Base-by-base conservation (phyloP, 2,113 vertebrate species). In the Poecile atricapillus region DNA sequence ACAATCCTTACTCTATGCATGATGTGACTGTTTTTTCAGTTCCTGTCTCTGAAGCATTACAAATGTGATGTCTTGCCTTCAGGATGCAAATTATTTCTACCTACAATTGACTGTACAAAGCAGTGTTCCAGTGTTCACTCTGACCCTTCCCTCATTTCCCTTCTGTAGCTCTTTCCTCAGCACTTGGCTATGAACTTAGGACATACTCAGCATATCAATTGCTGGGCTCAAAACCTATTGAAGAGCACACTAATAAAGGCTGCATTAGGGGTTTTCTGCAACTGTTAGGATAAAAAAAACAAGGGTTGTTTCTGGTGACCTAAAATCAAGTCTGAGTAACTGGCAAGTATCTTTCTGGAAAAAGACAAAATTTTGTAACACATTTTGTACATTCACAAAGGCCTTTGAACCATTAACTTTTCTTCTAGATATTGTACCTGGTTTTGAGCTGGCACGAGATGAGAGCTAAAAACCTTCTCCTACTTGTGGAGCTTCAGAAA, bases 241-340 rank as follows among this genome's bases (percentile, higher is more conserved):
- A 53, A 37, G 1, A 41, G 27, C 3, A 5, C 7, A 74, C 25
- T 25, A n/a, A 17, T 5, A 15, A 0, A 41, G 41, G 39, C 1
- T 5, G 10, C 18, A 28, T 15, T 28, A 55, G 10, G 8, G 9
- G 7, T 50, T 27, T 39, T 53, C 35, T 25, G 25, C n/a, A 62
- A 43, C 10, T 76, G 33, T 5, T 23, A 39, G 27, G 35, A 46
- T 28, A 33, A 49, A 27, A 58, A n/a, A 73, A 15, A 4, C 9
- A 39, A 49, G 8, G 9, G 5, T 64, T 49, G 22, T 53, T 70
- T 35, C 52, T 75, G 39, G 5, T 74, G n/a, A 25, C 24, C 46
- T 70, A 68, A 78, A 94, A 87, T 60, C 10, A 65, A 44, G 39
- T 33, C 10, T 21, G 20, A 73, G n/a, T 25, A 78, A 74, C 24